phyloP scores from a whole-genome alignment of 2,797 vertebrate species.

The Pseudotriccus pelzelni region DNA sequence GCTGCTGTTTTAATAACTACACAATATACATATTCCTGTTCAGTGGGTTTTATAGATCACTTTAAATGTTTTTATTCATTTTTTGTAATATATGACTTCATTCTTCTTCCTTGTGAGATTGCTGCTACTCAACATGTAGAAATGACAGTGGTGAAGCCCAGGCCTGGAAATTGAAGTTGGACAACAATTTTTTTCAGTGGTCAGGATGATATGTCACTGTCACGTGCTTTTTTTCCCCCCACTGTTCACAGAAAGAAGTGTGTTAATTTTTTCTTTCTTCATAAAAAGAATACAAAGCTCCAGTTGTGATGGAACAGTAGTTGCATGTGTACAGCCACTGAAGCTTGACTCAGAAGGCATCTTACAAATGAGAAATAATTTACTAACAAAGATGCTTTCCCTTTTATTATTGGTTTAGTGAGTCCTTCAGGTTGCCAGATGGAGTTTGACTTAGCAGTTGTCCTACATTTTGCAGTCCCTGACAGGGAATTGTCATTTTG shows the following conservation, averaged over 20 bases:
- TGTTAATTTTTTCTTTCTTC: not conserved
- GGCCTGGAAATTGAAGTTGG: not conserved
- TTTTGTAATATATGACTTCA: not conserved
- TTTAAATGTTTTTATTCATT: constrained; percentile 9
- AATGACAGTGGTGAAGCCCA: not conserved
- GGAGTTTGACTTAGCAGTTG: not conserved
- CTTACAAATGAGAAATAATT: not conserved
- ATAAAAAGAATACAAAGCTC: not conserved
- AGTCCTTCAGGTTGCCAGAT: not conserved
- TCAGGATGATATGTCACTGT: not conserved
- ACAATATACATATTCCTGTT: constrained; percentile 70
- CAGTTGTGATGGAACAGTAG: not conserved
- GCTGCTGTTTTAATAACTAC: constrained; percentile 15
- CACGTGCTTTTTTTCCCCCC: not conserved
- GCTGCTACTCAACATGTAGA: not conserved
- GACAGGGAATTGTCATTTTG: not conserved
- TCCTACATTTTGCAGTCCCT: not conserved
- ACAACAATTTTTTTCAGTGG: not conserved
- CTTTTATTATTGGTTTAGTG: not conserved
- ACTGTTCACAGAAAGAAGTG: not conserved
- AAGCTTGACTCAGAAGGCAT: not conserved
- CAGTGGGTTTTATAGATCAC: constrained; percentile 24
- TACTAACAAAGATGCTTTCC: not conserved
- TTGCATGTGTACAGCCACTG: not conserved
- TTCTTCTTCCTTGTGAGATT: not conserved